Evolutionary conservation across 2,797 vertebrate species (phyloP).

Genomic region (Staurois parvus): DNA sequence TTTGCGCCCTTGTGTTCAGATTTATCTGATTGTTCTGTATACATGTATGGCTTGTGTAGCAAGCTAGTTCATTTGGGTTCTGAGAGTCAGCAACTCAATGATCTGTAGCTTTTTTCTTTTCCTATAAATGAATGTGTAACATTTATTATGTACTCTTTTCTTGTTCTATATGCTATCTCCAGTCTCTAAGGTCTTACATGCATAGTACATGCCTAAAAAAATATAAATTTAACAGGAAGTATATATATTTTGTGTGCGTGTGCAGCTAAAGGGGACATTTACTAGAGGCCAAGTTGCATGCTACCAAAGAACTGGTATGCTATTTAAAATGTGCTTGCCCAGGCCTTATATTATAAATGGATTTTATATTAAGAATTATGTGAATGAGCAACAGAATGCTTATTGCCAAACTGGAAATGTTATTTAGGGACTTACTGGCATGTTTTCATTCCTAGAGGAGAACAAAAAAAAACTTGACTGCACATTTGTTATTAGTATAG

Average conservation of each 20-base stretch:
- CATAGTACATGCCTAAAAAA: constrained; percentile 20
- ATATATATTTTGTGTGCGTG: constrained; percentile 18
- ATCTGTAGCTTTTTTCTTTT: neutral
- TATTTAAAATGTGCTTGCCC: constrained; percentile 65
- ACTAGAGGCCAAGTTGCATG: constrained; percentile 30
- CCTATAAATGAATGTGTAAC: constrained; percentile 5
- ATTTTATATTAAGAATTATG: constrained; percentile 67
- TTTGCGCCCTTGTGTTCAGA: neutral
- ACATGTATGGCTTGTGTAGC: neutral
- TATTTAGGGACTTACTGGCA: constrained; percentile 89
- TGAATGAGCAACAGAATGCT: constrained; percentile 79
- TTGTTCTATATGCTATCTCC: constrained; percentile 3
- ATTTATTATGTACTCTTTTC: constrained; percentile 9
- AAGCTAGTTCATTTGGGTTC: constrained; percentile 3
- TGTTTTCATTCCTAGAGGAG: constrained; percentile 84
- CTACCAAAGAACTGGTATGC: constrained; percentile 62
- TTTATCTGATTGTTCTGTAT: neutral
- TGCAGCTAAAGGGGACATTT: constrained; percentile 4
- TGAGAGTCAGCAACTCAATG: neutral
- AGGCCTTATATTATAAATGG: constrained; percentile 73
- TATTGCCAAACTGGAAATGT: constrained; percentile 97
- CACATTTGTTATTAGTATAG: constrained; percentile 93
- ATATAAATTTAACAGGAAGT: neutral
- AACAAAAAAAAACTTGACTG: constrained; percentile 93
- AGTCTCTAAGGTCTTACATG: constrained; percentile 27